Conservation (phyloP, 2,888 invertebrate species). For the Cabera pusaria region DNA sequence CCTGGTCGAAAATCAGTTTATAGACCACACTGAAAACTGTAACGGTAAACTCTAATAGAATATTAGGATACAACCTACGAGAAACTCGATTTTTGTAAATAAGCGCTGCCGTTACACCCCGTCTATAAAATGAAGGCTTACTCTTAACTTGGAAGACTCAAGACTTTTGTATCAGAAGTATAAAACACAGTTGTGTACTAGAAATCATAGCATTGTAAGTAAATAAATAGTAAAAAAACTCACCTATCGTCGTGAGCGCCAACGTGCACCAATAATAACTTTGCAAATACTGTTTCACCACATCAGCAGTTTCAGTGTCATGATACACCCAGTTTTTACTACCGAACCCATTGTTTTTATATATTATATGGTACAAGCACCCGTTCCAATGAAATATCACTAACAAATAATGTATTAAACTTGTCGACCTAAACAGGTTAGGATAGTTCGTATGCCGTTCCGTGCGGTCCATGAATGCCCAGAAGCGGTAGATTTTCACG, state of each 20-base stretch:
- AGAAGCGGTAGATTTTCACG: conserved; percentile 98
- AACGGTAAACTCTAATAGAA: no score
- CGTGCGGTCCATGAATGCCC: conserved; percentile 99
- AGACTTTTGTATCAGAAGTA: no score
- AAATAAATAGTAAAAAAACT: conserved; percentile 57
- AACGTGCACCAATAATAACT: conserved; percentile 99
- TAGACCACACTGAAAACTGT: no score
- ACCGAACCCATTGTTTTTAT: conserved; percentile 97
- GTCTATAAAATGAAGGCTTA: no score
- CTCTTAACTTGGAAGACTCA: no score
- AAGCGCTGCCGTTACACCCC: no score
- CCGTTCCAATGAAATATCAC: conserved; percentile 99
- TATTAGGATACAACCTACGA: no score
- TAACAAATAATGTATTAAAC: conserved; percentile 97
- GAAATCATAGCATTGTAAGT: no score
- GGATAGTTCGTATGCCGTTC: conserved; percentile 99
- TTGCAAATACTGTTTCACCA: conserved; percentile 97
- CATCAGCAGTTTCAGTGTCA: conserved; percentile 93
- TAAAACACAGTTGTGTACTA: no score
- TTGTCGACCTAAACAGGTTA: conserved; percentile 96
- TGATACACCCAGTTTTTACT: conserved; percentile 96
- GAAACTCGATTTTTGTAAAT: no score
- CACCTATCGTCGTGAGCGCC: conserved; percentile 96
- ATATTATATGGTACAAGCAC: conserved; percentile 98
- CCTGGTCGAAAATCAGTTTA: no score